phyloP scores from a whole-genome alignment of 2,113 vertebrate genomes.

The Hemiscyllium ocellatum region DNA sequence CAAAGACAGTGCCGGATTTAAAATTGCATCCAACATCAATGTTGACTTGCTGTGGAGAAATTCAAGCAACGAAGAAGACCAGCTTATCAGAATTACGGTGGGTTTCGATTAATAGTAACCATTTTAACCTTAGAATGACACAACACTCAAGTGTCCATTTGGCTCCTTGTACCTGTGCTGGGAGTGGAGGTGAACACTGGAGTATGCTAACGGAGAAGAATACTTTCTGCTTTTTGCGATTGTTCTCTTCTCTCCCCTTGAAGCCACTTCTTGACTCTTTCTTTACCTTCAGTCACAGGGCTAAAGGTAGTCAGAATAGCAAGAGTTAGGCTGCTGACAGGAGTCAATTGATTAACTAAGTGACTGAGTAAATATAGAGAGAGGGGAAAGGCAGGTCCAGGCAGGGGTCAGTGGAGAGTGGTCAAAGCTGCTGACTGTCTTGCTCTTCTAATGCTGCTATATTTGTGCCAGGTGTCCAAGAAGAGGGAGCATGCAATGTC shows the following conservation, averaged over 20 bases:
- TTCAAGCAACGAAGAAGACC: conserved; percentile 76
- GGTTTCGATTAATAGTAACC: conserved; percentile 35
- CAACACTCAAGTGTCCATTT: neutral
- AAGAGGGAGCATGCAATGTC: too few relatives aligned
- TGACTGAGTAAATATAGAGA: too few relatives aligned
- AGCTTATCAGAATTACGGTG: conserved; percentile 75
- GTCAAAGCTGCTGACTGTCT: too few relatives aligned
- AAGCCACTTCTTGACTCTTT: neutral
- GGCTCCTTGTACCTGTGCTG: neutral
- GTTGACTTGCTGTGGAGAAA: conserved; percentile 80
- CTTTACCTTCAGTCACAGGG: neutral
- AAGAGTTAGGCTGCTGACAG: too few relatives aligned
- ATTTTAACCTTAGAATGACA: neutral
- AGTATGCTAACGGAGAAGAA: neutral
- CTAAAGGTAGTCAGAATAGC: too few relatives aligned
- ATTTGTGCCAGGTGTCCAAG: too few relatives aligned
- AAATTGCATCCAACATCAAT: conserved; percentile 69
- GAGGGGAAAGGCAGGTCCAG: too few relatives aligned
- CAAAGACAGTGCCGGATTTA: conserved; percentile 67
- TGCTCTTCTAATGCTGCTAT: too few relatives aligned
- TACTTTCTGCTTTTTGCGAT: too few relatives aligned
- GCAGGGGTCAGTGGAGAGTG: too few relatives aligned
- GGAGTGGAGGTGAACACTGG: neutral
- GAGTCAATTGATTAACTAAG: too few relatives aligned
- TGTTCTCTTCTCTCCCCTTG: neutral